Conservation (phyloP, 2,888 invertebrate genomes). For the Pyrochroa serraticornis region DNA sequence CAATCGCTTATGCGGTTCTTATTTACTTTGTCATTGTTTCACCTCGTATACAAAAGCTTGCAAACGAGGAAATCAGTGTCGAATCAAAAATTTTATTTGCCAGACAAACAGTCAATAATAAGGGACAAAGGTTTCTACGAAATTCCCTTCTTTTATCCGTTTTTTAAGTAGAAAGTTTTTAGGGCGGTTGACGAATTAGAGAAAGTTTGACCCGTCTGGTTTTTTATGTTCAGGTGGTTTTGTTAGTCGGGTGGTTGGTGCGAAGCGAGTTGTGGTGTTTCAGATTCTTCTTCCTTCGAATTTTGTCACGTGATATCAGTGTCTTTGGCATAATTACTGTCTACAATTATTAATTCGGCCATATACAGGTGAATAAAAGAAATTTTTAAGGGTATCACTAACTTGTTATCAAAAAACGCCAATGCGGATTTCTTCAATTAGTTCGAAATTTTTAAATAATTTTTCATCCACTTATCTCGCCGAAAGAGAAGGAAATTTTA, state of each 20-base stretch:
- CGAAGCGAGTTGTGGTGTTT: too few relatives aligned
- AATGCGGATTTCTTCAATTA: too few relatives aligned
- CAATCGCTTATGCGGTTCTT: constrained; percentile 41
- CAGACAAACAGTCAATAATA: constrained; percentile 16
- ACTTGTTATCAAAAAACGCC: too few relatives aligned
- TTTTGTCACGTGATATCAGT: too few relatives aligned
- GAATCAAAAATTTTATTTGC: constrained; percentile 12
- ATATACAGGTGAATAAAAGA: not conserved
- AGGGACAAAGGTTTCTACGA: constrained; percentile 13
- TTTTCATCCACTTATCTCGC: too few relatives aligned
- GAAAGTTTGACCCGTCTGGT: not conserved
- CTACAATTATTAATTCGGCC: not conserved
- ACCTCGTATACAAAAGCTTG: constrained; percentile 8
- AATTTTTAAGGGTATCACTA: too few relatives aligned
- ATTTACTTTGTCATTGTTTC: constrained; percentile 25
- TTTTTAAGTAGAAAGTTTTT: constrained; percentile 22
- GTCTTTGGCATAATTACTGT: not conserved
- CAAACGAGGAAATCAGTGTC: not conserved
- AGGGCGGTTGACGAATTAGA: constrained; percentile 6
- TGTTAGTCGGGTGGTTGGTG: too few relatives aligned
- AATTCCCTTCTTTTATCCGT: constrained; percentile 4
- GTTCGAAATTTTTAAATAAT: too few relatives aligned
- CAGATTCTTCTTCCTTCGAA: too few relatives aligned
- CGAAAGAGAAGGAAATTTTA: too few relatives aligned
- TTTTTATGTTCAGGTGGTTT: not conserved